Percentiles rank a stretch among this genome's conserved stretches.
Evolutionary conservation across 2,888 invertebrate species (phyloP).

Genomic region (Cantharis lateralis): DNA sequence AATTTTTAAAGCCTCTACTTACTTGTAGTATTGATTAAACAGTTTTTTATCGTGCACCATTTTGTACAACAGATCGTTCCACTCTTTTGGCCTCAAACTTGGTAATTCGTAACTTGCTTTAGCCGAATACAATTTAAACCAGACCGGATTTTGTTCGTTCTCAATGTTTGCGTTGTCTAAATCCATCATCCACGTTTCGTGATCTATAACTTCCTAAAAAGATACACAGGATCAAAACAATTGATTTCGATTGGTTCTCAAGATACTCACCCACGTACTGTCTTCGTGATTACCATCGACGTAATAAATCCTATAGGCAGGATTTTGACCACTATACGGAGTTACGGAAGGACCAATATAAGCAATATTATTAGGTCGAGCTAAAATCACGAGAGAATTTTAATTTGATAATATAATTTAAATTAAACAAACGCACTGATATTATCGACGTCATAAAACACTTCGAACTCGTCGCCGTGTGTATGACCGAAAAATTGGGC

Average conservation of each 20-base stretch:
- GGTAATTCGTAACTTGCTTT: constrained; percentile 81
- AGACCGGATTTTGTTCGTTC: constrained; percentile 78
- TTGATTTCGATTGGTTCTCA: too few relatives aligned
- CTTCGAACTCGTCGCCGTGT: constrained; percentile 90
- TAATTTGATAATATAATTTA: background rate
- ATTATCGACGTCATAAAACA: constrained; percentile 85
- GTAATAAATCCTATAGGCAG: constrained; percentile 94
- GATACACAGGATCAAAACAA: background rate
- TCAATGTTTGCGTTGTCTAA: constrained; percentile 83
- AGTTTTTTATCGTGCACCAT: constrained; percentile 82
- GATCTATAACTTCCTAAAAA: constrained; percentile 84
- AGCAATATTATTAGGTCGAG: constrained; percentile 81
- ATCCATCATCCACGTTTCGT: constrained; percentile 95
- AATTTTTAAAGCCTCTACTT: constrained; percentile 41
- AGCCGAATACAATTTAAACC: constrained; percentile 86
- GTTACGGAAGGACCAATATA: constrained; percentile 95
- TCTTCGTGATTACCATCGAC: constrained; percentile 88
- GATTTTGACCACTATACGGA: constrained; percentile 88
- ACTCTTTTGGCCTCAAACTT: constrained; percentile 83
- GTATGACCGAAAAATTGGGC: constrained; percentile 94
- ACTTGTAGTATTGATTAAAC: constrained; percentile 89
- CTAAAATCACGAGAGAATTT: constrained; percentile 52
- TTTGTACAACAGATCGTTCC: constrained; percentile 85
- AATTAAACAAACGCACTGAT: constrained; percentile 61
- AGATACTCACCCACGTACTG: constrained; percentile 72